phyloP scores from a whole-genome alignment of 2,888 invertebrate species.

The Eupithecia vulgata region DNA sequence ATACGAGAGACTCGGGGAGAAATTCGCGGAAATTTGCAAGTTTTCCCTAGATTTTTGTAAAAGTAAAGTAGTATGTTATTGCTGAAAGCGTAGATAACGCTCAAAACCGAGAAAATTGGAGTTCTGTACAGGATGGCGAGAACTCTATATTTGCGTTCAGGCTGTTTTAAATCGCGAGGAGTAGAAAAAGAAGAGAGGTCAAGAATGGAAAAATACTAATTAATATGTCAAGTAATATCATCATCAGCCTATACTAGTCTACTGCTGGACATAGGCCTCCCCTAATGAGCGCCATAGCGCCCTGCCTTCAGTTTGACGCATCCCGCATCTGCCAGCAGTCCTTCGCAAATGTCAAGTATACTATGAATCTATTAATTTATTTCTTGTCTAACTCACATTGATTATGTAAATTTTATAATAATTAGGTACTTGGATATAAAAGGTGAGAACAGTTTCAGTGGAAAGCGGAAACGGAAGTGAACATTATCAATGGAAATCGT shows the following conservation, averaged over 20 bases:
- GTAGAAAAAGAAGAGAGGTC: neutral
- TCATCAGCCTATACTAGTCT: too few relatives aligned
- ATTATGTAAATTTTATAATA: too few relatives aligned
- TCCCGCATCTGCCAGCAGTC: too few relatives aligned
- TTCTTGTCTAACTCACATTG: too few relatives aligned
- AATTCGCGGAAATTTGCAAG: slow-evolving; percentile 31
- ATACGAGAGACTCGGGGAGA: slow-evolving; percentile 27
- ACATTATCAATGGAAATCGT: neutral
- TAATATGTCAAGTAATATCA: too few relatives aligned
- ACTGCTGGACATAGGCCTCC: too few relatives aligned
- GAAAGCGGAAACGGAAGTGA: neutral
- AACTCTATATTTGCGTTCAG: too few relatives aligned
- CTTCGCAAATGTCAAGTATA: too few relatives aligned
- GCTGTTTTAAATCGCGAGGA: neutral
- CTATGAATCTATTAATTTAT: too few relatives aligned
- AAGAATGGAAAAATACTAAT: neutral
- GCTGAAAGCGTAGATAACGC: neutral
- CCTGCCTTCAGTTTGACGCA: too few relatives aligned
- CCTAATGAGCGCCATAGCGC: too few relatives aligned
- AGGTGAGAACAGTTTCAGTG: neutral
- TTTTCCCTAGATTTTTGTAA: slow-evolving; percentile 11
- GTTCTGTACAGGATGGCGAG: neutral
- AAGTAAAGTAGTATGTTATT: neutral
- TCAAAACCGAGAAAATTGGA: neutral
- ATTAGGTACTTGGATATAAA: too few relatives aligned